Evolutionary conservation across 2,797 vertebrate species (phyloP).

Genomic region (Valencia hispanica): DNA sequence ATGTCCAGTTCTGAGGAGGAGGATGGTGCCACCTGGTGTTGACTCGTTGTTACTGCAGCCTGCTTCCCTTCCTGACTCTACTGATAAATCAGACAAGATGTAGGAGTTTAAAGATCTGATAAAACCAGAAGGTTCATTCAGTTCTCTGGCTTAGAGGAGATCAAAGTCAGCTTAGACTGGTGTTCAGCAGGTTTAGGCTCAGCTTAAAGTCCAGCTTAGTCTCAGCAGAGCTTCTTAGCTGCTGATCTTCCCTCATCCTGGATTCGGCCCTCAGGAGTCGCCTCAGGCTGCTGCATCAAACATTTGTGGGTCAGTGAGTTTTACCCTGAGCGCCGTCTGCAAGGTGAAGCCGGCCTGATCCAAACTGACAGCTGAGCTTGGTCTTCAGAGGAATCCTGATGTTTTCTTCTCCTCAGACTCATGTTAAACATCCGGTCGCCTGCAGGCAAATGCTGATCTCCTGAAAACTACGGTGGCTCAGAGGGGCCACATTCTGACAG

Average conservation of each 20-base stretch:
- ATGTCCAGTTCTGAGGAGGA: background rate
- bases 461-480: conserved; percentile 5
- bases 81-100: background rate
- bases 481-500: background rate
- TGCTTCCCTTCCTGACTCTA: background rate
- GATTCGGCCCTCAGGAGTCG: conserved; percentile 46
- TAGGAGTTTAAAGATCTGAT: background rate
- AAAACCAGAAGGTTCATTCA: background rate
- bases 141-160: background rate
- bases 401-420: background rate
- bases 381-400: background rate
- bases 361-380: conserved; percentile 9
- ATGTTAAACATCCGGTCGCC: background rate
- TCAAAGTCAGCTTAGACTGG: background rate
- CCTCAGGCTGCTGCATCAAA: conserved; percentile 52
- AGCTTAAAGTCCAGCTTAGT: background rate
- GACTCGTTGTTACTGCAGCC: conserved; percentile 3
- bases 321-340: conserved; percentile 19
- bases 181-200: background rate
- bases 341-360: conserved; percentile 6
- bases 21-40: conserved; percentile 50
- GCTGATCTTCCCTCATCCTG: conserved; percentile 22
- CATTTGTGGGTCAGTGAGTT: conserved; percentile 54
- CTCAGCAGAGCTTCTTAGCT: background rate
- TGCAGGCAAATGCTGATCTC: background rate